phyloP scores from a whole-genome alignment of 2,113 vertebrate species.

The Tonatia bakeri region DNA sequence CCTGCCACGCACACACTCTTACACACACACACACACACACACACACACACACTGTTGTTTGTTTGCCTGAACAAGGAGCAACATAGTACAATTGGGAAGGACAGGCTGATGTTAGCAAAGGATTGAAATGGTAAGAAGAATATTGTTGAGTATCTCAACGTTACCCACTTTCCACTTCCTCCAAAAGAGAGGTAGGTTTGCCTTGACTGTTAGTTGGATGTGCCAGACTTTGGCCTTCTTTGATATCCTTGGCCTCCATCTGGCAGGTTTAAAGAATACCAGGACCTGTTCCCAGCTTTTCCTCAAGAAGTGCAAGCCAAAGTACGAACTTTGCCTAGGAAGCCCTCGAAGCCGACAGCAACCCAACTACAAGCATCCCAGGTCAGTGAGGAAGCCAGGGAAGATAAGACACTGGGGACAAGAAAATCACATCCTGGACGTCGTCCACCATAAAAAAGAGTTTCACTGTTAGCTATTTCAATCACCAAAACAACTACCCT shows the following conservation, averaged over 20 bases:
- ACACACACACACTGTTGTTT: not conserved
- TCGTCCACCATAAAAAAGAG: not conserved
- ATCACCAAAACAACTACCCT: not conserved
- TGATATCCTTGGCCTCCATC: not conserved
- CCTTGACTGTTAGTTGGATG: not conserved
- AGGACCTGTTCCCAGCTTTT: conserved; percentile 66
- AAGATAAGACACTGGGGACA: not conserved
- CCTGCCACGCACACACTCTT: too few species aligned
- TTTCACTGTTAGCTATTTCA: not conserved
- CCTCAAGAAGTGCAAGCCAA: rapidly evolving
- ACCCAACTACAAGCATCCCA: not conserved
- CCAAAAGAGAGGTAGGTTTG: not conserved
- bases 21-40: not conserved
- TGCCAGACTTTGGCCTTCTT: not conserved
- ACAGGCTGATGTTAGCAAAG: not conserved
- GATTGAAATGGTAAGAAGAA: not conserved
- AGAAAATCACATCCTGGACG: not conserved
- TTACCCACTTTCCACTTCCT: not conserved
- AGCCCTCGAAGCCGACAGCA: not conserved
- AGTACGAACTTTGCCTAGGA: not conserved
- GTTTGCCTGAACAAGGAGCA: not conserved
- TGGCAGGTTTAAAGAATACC: conserved; percentile 76
- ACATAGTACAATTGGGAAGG: not conserved
- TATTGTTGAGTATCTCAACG: not conserved
- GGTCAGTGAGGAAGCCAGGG: conserved; percentile 49